Percentiles rank a stretch among this genome's conserved stretches.
Conservation (phyloP, 2,888 invertebrate genomes). For the Caenorhabditis becei region DNA sequence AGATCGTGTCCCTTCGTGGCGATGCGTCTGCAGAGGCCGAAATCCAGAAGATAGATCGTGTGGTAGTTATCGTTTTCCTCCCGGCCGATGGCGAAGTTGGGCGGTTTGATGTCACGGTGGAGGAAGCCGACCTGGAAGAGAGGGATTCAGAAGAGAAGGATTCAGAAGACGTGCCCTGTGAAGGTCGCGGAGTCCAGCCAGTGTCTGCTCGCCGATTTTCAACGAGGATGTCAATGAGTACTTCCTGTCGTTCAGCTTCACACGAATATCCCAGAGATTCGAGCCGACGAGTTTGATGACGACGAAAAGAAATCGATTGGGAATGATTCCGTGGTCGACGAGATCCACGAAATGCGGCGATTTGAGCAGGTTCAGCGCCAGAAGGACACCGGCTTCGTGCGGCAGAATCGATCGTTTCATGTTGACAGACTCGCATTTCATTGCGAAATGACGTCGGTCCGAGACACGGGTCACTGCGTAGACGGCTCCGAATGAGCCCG, state of each 20-base stretch:
- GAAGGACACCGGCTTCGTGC: constrained; percentile 65
- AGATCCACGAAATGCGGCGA: constrained; percentile 71
- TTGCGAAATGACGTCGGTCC: constrained; percentile 63
- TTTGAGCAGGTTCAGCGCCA: constrained; percentile 64
- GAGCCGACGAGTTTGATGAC: constrained; percentile 72
- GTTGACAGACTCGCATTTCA: constrained; percentile 72
- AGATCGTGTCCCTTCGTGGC: constrained; percentile 53
- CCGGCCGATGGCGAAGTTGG: constrained; percentile 67
- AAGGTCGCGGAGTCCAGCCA: constrained; percentile 65
- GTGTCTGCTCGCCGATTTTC: constrained; percentile 64
- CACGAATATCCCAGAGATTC: constrained; percentile 76
- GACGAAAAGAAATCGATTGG: constrained; percentile 69
- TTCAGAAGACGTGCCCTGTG: too few species aligned
- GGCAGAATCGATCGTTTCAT: constrained; percentile 62
- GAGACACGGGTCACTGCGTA: constrained; percentile 57
- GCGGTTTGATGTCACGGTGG: constrained; percentile 69
- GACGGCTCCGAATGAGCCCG: constrained; percentile 75
- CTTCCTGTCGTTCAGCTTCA: constrained; percentile 43
- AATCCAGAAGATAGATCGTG: constrained; percentile 64
- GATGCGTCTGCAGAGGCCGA: constrained; percentile 61
- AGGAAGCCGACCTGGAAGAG: constrained; percentile 46
- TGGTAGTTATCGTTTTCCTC: constrained; percentile 54
- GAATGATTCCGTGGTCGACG: constrained; percentile 66
- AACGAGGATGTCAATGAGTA: constrained; percentile 58
- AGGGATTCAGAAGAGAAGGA: too few species aligned